Evolutionary conservation across 92 coral and sea anemone species (phyloP).

Genomic region (Umimayanthus chanpuru): DNA sequence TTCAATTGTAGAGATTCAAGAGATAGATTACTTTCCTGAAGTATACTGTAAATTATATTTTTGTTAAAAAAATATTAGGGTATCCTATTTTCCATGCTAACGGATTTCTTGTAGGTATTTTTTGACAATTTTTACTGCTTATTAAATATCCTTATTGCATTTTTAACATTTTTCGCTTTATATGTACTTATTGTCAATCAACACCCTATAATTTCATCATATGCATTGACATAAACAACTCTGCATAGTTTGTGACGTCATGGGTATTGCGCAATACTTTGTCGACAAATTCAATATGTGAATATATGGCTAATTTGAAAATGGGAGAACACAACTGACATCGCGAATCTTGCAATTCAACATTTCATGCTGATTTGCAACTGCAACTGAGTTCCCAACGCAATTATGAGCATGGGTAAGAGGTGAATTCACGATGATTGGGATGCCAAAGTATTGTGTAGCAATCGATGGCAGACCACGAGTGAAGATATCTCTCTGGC

Average conservation of each 20-base stretch:
- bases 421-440: no score
- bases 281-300: slow-evolving; percentile 16
- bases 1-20: no score
- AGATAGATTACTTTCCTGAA: no score
- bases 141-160: slow-evolving; percentile 5
- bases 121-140: background rate
- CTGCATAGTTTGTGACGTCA: slow-evolving; percentile 21
- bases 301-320: slow-evolving; percentile 26
- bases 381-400: background rate
- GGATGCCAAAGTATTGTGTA: no score
- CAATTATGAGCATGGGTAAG: no score
- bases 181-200: slow-evolving; percentile 20
- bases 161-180: slow-evolving; percentile 9
- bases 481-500: no score
- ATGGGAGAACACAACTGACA: slow-evolving; percentile 9
- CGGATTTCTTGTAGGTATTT: no score
- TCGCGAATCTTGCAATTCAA: slow-evolving; percentile 24
- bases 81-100: no score
- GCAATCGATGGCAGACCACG: no score
- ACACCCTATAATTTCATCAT: slow-evolving; percentile 6
- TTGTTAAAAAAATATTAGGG: no score
- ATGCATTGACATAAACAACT: slow-evolving; percentile 8
- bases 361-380: slow-evolving; percentile 19
- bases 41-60: no score
- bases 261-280: slow-evolving; percentile 24